Evolutionary conservation across 2,113 vertebrate genomes (phyloP), one percentile per base, ranked within the genome.

Genomic region (Salvelinus namaycush): DNA sequence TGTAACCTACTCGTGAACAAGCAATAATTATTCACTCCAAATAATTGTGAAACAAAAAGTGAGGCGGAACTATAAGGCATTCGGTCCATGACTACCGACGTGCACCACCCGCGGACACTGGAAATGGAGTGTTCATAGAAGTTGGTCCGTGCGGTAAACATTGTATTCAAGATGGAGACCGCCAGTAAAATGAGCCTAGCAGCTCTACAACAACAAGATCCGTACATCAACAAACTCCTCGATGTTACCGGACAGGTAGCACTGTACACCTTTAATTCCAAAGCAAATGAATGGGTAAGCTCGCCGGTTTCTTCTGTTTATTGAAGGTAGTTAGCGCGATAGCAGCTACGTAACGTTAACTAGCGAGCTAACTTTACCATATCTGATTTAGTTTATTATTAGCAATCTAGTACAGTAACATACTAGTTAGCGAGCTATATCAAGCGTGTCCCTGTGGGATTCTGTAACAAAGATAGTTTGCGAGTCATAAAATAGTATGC

Each of bases 181-280:
- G 84, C 88, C 65, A 92, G 91, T 79, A 90, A 95, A 89, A 99
- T 99, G 94, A 98, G 97, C 68, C 79, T 99, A 79, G 96, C 96
- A n/a, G 97, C 97, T 74, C 87, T 99, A 14, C 94, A 96, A 87
- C 96, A 92, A 68, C 93, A 96, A 69, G 97, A 99, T 77, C 97
- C 97, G 0, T 98, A 97, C 57, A 98, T 99, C 82, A 95, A 94
- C 84, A 95, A 91, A 85, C 94, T 99, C 72, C 95, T 98, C 48
- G 97, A 99, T 75, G 95, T 99, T 70, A 97, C 97, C 72, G 96
- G 97, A 0, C 97, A 99, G 87, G 97, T 98, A 65, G 97, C 97
- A 31, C 94, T 99, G 1, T 99, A 99, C 84, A 98, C 95, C 78
- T 99, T 98, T 84, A 97, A 96, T 85, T 95, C 97, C 2, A 96